Evolutionary conservation across 2,888 invertebrate species (phyloP).

Genomic region (Ochropleura plecta): DNA sequence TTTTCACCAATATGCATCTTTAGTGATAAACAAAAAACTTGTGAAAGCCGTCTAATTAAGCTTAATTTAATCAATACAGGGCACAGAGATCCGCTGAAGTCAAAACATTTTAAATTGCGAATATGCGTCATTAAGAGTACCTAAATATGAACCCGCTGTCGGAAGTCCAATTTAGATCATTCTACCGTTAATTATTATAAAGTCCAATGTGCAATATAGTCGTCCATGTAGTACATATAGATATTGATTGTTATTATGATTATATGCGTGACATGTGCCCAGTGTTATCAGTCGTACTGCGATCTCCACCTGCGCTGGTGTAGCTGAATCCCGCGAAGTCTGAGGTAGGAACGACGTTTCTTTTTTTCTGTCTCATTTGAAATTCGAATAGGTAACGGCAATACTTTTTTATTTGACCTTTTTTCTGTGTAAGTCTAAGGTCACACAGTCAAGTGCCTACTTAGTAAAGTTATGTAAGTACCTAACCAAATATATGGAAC

Average conservation of each 20-base stretch:
- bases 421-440: conserved; percentile 25
- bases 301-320: conserved; percentile 66
- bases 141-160: conserved; percentile 23
- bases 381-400: conserved; percentile 22
- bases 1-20: neutral
- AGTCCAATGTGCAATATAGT: conserved; percentile 65
- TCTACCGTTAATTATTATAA: conserved; percentile 48
- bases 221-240: conserved; percentile 33
- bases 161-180: conserved; percentile 62
- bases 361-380: conserved; percentile 12
- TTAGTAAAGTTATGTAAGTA: neutral
- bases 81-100: conserved; percentile 17
- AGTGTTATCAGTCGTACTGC: conserved; percentile 69
- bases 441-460: conserved; percentile 12
- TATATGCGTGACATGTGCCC: conserved; percentile 50
- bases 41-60: conserved; percentile 1
- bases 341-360: conserved; percentile 43
- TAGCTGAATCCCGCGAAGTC: conserved; percentile 35
- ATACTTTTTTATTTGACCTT: conserved; percentile 21
- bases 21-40: neutral
- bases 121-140: conserved; percentile 4
- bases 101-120: conserved; percentile 18
- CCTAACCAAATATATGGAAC: no score
- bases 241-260: conserved; percentile 61
- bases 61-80: conserved; percentile 11